Evolutionary conservation across 2,888 invertebrate genomes (phyloP), one percentile per base, ranked within the genome.

Genomic region (Acanthosoma haemorrhoidale): DNA sequence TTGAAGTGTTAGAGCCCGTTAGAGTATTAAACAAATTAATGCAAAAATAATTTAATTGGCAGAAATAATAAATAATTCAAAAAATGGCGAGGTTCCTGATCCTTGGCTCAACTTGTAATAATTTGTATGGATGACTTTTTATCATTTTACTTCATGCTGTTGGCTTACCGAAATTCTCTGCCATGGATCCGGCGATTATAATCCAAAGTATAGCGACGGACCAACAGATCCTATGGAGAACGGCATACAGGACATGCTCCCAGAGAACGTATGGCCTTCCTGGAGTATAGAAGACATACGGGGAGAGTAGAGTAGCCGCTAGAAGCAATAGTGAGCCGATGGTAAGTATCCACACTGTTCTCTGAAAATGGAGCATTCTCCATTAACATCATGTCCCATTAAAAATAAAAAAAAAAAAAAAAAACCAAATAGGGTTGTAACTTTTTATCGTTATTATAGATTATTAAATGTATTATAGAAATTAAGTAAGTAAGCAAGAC

Each of bases 161-260:
- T 25, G 16, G 9, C 67, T 75, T 75, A 79, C 80, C 73, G 71
- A 79, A 79, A 70, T 79, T 76, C 18, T 78, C n/a, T n/a, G n/a
- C 79, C 63, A 77, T 77, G 1, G 79, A 78, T 38, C 78, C 76
- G 4, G 77, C 77, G 34, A 80, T 76, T 38, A 80, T 76, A 59
- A 79, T 76, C 78, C 78, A 78, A 34, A 77, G 75, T 18, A 79
- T 77, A 15, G 77, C 76, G 18, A 77, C 61, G 68, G 78, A 77
- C 78, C 79, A 80, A 2, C 76, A 74, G 18, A 78, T 75, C 68
- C 79, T 79, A 63, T 79, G 78, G 41, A 79, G 68, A 1, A 78
- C 75, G 6, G 77, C 78, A 74, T 80, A 80, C 6, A 78, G 41
- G 2, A 79, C 78, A 2, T 79, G 76, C 29, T 76, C 73, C 9